Conservation (phyloP, 1,140 invertebrate genomes). For the Brachionus paranguensis region DNA sequence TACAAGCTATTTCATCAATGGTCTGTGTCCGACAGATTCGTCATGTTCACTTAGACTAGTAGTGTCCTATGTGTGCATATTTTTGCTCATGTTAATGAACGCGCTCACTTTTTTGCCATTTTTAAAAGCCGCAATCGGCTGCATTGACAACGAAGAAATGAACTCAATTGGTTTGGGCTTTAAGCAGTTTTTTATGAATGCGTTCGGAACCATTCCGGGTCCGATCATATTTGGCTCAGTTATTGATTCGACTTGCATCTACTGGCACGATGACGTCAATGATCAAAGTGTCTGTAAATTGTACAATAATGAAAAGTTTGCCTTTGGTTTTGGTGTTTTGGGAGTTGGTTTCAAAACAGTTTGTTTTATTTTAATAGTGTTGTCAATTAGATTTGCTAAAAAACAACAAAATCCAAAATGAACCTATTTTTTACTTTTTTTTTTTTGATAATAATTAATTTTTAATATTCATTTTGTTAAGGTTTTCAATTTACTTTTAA, state of each 20-base stretch:
- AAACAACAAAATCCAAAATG: neutral
- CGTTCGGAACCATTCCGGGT: slow-evolving; percentile 35
- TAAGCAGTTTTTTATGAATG: slow-evolving; percentile 39
- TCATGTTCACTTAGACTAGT: slow-evolving; percentile 13
- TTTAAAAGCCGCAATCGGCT: neutral
- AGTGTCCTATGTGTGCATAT: slow-evolving; percentile 22
- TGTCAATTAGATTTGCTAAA: slow-evolving; percentile 12
- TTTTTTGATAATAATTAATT: neutral
- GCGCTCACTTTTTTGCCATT: slow-evolving; percentile 35
- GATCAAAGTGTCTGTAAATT: slow-evolving; percentile 36
- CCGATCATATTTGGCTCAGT: slow-evolving; percentile 35
- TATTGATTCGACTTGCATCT: slow-evolving; percentile 25
- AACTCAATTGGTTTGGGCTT: slow-evolving; percentile 37
- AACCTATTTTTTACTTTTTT: neutral
- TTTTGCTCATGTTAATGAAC: slow-evolving; percentile 24
- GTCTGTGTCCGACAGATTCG: neutral
- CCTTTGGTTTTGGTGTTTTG: slow-evolving; percentile 16
- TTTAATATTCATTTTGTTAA: neutral
- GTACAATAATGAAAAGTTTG: slow-evolving; percentile 32
- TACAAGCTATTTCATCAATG: neutral
- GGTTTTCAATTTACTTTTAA: neutral
- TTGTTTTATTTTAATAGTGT: slow-evolving; percentile 15
- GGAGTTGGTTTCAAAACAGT: slow-evolving; percentile 28
- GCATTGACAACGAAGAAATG: slow-evolving; percentile 22
- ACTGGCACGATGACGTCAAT: slow-evolving; percentile 35